Conservation (phyloP, 2,888 invertebrate species). For the Orthonychiurus folsomi region DNA sequence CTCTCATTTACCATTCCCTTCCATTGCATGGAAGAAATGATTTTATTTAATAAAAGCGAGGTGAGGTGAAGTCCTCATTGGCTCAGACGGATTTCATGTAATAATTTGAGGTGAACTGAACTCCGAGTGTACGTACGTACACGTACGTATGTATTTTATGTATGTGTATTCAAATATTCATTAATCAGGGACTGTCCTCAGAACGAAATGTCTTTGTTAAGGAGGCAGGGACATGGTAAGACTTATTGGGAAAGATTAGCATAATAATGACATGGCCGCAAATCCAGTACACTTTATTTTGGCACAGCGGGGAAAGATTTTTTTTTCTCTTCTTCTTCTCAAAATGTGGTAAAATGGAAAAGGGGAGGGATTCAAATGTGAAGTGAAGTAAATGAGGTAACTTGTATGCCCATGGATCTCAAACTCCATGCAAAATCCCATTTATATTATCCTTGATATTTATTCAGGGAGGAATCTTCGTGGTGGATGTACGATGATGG, state of each 20-base stretch:
- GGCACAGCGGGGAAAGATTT: background rate
- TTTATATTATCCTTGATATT: background rate
- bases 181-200: background rate
- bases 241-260: slow-evolving; percentile 36
- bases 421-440: background rate
- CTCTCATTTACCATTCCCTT: too few species aligned
- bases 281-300: slow-evolving; percentile 17
- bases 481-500: background rate
- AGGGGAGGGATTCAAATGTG: background rate
- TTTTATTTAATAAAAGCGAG: background rate
- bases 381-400: background rate
- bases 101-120: background rate
- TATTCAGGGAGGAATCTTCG: background rate
- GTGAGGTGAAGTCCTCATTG: too few species aligned
- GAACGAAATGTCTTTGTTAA: background rate
- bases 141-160: too few species aligned
- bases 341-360: too few species aligned
- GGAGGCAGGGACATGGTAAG: slow-evolving; percentile 17
- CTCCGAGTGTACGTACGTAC: too few species aligned
- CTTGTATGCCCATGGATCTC: background rate
- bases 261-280: slow-evolving; percentile 36
- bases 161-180: too few species aligned
- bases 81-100: too few species aligned
- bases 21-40: too few species aligned
- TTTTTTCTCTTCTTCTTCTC: background rate